Evolutionary conservation across 1,140 invertebrate species (phyloP), one percentile per base, ranked within the genome.

Genomic region (Drosophila elegans): DNA sequence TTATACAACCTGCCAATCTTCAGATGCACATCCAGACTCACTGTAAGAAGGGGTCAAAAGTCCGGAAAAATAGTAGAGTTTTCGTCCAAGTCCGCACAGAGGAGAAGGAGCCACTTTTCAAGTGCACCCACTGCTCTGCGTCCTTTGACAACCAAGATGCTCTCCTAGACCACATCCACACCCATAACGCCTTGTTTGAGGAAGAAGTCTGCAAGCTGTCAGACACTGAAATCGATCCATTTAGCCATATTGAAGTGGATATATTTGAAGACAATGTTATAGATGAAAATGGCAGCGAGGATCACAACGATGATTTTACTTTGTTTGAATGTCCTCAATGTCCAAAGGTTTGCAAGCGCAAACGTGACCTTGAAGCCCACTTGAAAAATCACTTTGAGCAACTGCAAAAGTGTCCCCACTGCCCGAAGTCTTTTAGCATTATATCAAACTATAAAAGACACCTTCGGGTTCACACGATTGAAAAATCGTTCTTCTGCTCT

Each of bases 1-100:
- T 45, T 21, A 45, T 45, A 25, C 44, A 45, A 12, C 44, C 44
- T 4, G 44, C 44, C 11, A 45, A 45, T 45, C 44, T 45, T 25
- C 9, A 45, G 1, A 4, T 16, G 21, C 44, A 45, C 10, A 45
- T 45, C 44, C 21, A 11, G 2, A 25, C 3, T 25, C 44, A 45
- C 16, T 25, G 44, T 11, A 25, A 25, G 21, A 25, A 4, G 10
- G 3, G 7, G 0, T 4, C 21, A 4, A 45, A 10, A 44, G 3
- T 7, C 2, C 42, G 5, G 13, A 44, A 13, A 44, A 44, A 3
- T 9, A 44, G n/a, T 3, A 44, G 9, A 41, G 2, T n/a, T 6
- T 4, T 1, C 4, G 6, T 5, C 4, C 39, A 41, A 41, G 3
- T 13, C 9, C 13, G 7, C 3, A 4, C 44, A 25, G 44, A 21